Base-by-base conservation (phyloP, 2,797 vertebrate genomes). In the Ctenopoma kingsleyae region DNA sequence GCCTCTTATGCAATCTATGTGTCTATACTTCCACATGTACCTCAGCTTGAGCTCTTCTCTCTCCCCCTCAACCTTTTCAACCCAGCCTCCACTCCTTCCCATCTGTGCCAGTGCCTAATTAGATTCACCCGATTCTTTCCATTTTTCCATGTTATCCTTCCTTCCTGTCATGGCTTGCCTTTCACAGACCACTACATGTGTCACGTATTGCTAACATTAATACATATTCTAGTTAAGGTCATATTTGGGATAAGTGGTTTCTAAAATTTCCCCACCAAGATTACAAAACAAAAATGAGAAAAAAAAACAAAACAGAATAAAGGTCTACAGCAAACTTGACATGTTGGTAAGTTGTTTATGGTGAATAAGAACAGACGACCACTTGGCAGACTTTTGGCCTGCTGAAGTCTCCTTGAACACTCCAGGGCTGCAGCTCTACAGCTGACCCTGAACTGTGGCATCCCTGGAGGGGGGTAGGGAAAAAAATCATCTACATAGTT, bases 81-180 rank as follows among this genome's bases (percentile, higher is more conserved):
- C 72, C 23, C 60, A 16, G 60, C 57, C 64, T 70, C 78, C 77
- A 57, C 68, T 63, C 72, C 72, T 78, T 59, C 54, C 56, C 74
- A 74, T 86, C 80, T 80, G 78, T 58, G 79, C 64, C 79, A 46
- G 8, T 38, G 65, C 15, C 57, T 85, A 83, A 84, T 90, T 71
- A 75, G 44, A 77, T 78, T 71, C 67, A 69, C 43, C 30, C 65
- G 64, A 66, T 81, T 51, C 5, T 79, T 87, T 84, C 71, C 67
- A 59, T 71, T 76, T 50, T 50, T 80, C 70, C 32, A 68, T 74
- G 70, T 41, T 57, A 43, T 71, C 56, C 53, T 43, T 76, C 72
- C 62, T 48, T 59, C 43, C 41, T 52, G 69, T 65, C 59, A 50
- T 35, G 50, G 58, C 35, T 75, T 56, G 60, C 44, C 56, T 76